Evolutionary conservation across 1,140 invertebrate genomes (phyloP).

Genomic region (Drosophila pandora): DNA sequence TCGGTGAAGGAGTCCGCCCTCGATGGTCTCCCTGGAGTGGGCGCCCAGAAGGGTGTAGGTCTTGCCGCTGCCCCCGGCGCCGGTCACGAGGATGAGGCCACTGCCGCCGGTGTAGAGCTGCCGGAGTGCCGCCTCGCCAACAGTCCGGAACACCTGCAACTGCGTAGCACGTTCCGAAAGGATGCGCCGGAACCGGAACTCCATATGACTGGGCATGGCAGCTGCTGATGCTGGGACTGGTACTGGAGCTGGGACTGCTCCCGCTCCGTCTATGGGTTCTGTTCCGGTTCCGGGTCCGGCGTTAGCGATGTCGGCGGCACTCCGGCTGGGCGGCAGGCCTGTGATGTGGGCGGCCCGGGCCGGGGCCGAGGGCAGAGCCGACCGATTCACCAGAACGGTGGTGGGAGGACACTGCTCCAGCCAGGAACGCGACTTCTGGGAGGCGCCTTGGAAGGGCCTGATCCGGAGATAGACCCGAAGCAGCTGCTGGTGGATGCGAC

Average conservation of each 20-base stretch:
- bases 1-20: not conserved
- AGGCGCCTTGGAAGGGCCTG: not conserved
- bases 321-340: no score
- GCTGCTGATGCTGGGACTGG: not conserved
- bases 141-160: not conserved
- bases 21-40: not conserved
- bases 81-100: not conserved
- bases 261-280: no score
- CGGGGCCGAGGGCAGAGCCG: not conserved
- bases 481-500: conserved; percentile 2
- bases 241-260: no score
- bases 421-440: not conserved
- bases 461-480: not conserved
- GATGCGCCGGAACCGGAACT: conserved; percentile 1
- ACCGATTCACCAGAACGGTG: not conserved
- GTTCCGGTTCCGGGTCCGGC: not conserved
- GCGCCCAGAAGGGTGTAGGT: not conserved
- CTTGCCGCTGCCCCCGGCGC: not conserved
- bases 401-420: not conserved
- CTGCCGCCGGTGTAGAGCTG: not conserved
- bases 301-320: not conserved
- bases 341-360: no score
- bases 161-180: not conserved
- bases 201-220: not conserved
- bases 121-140: not conserved